Conservation (phyloP, 2,888 invertebrate genomes). For the Camptogramma bilineatum region DNA sequence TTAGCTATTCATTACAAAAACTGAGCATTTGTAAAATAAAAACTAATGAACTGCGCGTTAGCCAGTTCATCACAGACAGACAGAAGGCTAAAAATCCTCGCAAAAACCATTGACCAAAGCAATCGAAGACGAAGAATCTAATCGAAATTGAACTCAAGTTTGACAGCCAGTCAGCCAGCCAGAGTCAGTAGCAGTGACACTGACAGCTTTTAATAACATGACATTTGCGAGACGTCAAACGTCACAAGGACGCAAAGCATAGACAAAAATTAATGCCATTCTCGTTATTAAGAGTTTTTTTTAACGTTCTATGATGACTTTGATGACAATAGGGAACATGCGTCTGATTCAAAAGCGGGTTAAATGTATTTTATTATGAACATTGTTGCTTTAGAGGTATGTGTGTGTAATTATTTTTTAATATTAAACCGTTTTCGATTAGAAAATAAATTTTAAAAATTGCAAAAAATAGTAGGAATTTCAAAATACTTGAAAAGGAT, state of each 20-base stretch:
- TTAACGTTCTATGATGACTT: no score
- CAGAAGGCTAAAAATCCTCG: slow-evolving; percentile 55
- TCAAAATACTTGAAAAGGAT: no score
- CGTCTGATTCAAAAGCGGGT: no score
- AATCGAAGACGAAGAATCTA: slow-evolving; percentile 38
- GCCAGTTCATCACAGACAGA: slow-evolving; percentile 61
- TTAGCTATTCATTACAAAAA: slow-evolving; percentile 46
- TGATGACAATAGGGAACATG: no score
- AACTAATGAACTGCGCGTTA: slow-evolving; percentile 56
- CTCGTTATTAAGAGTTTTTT: no score
- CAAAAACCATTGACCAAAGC: slow-evolving; percentile 60
- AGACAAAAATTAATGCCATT: neutral
- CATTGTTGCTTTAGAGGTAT: no score
- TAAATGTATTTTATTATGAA: no score
- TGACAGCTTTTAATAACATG: neutral
- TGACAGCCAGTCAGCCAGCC: neutral
- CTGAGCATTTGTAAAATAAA: slow-evolving; percentile 41
- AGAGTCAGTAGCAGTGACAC: neutral
- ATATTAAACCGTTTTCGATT: no score
- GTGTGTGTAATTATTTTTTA: no score
- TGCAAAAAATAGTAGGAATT: no score
- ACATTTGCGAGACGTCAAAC: neutral
- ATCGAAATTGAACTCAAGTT: slow-evolving; percentile 49
- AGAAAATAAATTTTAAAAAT: no score
- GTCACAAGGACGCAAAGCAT: neutral